Conservation (phyloP, 2,113 vertebrate species). For the Chrysochloris asiatica region DNA sequence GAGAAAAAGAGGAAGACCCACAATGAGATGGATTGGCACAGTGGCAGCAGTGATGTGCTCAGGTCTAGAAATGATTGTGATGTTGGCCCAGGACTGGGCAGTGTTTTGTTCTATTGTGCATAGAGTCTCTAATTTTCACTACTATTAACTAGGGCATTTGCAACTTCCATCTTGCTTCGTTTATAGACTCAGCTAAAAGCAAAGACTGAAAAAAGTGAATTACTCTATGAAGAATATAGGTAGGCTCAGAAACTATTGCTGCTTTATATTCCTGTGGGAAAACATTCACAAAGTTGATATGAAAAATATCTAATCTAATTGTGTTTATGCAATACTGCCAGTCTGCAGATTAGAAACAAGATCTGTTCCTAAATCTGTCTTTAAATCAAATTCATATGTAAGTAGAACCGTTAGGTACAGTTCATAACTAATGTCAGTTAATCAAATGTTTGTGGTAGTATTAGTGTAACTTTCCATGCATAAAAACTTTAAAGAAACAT, state of each 20-base stretch:
- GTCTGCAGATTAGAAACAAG: background rate
- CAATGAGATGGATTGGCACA: too few species aligned
- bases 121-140: too few species aligned
- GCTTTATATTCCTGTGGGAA: slow-evolving; percentile 30
- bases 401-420: background rate
- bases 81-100: too few species aligned
- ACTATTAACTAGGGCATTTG: background rate
- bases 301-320: slow-evolving; percentile 51
- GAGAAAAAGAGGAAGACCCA: too few species aligned
- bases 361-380: background rate
- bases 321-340: background rate
- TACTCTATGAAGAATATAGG: background rate
- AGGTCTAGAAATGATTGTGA: too few species aligned
- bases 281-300: background rate
- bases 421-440: background rate
- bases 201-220: background rate
- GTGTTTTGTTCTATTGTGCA: too few species aligned
- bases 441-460: background rate
- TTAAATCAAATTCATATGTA: background rate
- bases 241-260: background rate
- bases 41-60: too few species aligned
- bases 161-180: background rate
- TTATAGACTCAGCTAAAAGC: background rate
- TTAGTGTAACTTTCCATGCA: too few species aligned
- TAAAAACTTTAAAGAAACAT: too few species aligned